Evolutionary conservation across 2,797 vertebrate species (phyloP), one percentile per base, ranked within the genome.

Genomic region (Tenualosa ilisha): DNA sequence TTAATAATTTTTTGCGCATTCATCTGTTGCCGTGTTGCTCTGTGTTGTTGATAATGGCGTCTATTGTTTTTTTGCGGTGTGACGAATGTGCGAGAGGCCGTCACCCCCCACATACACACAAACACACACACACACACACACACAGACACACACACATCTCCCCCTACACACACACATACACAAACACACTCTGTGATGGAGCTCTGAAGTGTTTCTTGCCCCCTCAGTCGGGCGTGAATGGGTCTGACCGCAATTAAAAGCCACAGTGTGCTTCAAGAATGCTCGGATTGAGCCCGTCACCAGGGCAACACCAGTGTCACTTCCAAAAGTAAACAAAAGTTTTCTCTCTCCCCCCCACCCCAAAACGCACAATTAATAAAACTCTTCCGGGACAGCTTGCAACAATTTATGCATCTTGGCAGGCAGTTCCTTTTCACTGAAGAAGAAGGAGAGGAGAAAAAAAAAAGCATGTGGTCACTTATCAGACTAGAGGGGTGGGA

Each of bases 261-360:
- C 93, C 90, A 93, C 94, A 95, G 94, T 95, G 95, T 96, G 92
- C 94, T 95, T 95, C 93, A 94, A 93, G 93, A 95, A 95, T 93
- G 94, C 94, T 94, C 92, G 91, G 93, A 95, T 95, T 95, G 92
- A 95, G 93, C 93, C 93, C 92, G 96, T 96, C 94, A 94, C 95
- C 95, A 91, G 93, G 94, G 94, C 94, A 96, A 97, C 95, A 93
- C 9, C 92, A 94, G 95, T 95, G 92, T 95, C 94, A 94, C 94
- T 95, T 96, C 95, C 94, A 96, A 96, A 96, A 96, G 95, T 95
- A 96, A 95, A 96, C 94, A 95, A 95, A 96, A 95, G 93, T 95
- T 95, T 85, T 88, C 85, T 43, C 84, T 75, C 54, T 9, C 26
- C 53, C n/a, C 8, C 59, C 95, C 94, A 95, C 63, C 37, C 13